Base-by-base conservation (phyloP, 1,140 invertebrate species). In the Pentalonia nigronervosa region DNA sequence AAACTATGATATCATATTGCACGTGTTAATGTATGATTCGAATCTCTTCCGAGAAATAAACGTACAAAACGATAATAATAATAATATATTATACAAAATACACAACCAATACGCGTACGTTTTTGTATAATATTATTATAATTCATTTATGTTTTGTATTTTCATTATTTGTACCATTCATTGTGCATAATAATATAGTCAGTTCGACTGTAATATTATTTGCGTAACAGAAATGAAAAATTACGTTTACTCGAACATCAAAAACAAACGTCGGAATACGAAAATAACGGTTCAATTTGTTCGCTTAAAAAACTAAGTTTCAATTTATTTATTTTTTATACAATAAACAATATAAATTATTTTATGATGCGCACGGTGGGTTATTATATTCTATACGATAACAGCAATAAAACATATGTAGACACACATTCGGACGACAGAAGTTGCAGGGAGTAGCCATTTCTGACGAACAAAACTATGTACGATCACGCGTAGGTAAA, bases 91-190 rank as follows among this genome's bases (percentile, higher is more conserved):
- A 17, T 76, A 76, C 60, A 76, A 76, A 17, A 76, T 76, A 41
- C 41, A 76, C 14, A 76, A 6, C 60, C 60, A 76, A 76, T 76
- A n/a, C 7, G n/a, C n/a, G 60, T n/a, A n/a, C 14, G 4, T n/a
- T 17, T n/a, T n/a, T n/a, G n/a, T n/a, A 76, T 34, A 7, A 2
- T 76, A 76, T n/a, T 67, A 67, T 67, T n/a, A 76, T 76, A 76
- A 76, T 30, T 76, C 60, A 34, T 76, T 76, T 76, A 76, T 76
- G 60, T 76, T 76, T n/a, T 76, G n/a, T 76, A 92, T 94, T 41
- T 84, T 25, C 23, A 45, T 84, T 45, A 8, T 45, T 45, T 84
- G 11, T 25, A 84, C 83, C 83, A 25, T 41, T 4, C 41, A 25
- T 84, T 84, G 9, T 45, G 3, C 36, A 84, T 45, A 25, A 36